A percentile compares a stretch with the other conserved stretches of the same genome.
phyloP scores from a whole-genome alignment of 2,797 vertebrate genomes.

The Halcyon chelicuti region DNA sequence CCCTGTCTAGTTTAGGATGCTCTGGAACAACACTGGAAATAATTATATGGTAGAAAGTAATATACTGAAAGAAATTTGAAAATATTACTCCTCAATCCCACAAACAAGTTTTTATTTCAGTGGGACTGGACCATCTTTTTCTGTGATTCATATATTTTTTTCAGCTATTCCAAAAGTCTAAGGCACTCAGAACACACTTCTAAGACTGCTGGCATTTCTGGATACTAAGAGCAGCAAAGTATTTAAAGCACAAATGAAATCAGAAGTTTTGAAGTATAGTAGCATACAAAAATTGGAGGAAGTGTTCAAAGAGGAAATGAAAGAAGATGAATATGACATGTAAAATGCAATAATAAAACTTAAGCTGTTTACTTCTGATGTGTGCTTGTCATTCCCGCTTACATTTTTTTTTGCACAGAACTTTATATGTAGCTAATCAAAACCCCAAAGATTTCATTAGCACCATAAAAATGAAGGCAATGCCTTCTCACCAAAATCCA shows the following conservation, averaged over 20 bases:
- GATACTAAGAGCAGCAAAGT: not conserved
- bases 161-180: not conserved
- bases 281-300: not conserved
- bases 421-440: not conserved
- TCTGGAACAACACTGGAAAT: not conserved
- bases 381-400: not conserved
- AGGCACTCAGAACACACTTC: not conserved
- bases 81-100: not conserved
- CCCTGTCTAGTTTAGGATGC: not conserved
- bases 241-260: not conserved
- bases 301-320: slow-evolving; percentile 12
- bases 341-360: not conserved
- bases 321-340: not conserved
- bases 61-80: not conserved
- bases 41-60: not conserved
- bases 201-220: not conserved
- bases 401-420: not conserved
- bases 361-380: not conserved
- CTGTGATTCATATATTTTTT: not conserved
- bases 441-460: not conserved
- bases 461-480: not conserved
- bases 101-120: not conserved
- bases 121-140: not conserved
- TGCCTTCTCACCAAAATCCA: not conserved
- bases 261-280: slow-evolving; percentile 7